Conservation (phyloP, 2,113 vertebrate species). For the Miniopterus natalensis region DNA sequence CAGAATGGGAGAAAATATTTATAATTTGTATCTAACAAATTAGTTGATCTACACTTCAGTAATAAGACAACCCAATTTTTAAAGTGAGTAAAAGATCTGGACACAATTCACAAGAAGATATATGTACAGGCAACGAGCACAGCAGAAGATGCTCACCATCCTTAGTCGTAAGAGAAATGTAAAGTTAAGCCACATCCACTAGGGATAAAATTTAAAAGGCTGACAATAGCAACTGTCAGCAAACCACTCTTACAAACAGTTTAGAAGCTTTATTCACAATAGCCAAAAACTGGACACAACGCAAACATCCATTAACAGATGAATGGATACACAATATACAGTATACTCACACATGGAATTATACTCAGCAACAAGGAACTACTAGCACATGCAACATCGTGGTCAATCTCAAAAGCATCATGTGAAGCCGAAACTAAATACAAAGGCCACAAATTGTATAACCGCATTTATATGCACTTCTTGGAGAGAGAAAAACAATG, state of each 20-base stretch:
- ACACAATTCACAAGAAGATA: background rate
- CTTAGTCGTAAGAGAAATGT: background rate
- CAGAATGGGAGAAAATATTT: slow-evolving; percentile 11
- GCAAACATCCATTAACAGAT: background rate
- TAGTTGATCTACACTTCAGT: background rate
- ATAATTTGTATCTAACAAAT: background rate
- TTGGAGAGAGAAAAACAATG: background rate
- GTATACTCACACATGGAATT: background rate
- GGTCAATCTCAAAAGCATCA: background rate
- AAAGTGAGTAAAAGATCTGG: slow-evolving; percentile 29
- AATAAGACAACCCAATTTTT: slow-evolving; percentile 3
- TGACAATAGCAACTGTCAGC: background rate
- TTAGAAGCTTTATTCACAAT: background rate
- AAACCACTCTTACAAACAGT: background rate
- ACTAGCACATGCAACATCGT: background rate
- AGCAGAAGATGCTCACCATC: background rate
- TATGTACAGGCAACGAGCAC: background rate
- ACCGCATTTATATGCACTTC: background rate
- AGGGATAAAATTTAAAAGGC: slow-evolving; percentile 19
- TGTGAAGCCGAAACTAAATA: background rate
- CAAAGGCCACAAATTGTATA: background rate
- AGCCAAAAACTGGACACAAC: background rate
- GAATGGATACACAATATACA: background rate
- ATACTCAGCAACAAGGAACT: background rate
- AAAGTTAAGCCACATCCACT: slow-evolving; percentile 6